Evolutionary conservation across 2,113 vertebrate species (phyloP).

Genomic region (Sitta europaea): DNA sequence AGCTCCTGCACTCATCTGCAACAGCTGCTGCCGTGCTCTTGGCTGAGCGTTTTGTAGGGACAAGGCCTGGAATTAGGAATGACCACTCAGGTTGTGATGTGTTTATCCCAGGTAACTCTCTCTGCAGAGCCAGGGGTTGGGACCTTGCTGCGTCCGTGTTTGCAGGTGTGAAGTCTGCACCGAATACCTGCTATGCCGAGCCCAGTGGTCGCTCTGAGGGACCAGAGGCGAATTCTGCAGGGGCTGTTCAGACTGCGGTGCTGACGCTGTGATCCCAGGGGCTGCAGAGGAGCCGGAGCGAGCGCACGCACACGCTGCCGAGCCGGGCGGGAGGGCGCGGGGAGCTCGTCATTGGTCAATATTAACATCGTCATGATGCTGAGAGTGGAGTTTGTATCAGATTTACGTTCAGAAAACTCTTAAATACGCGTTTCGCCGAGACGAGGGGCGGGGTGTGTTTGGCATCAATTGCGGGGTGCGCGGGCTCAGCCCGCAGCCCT

Average conservation of each 20-base stretch:
- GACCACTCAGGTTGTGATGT: fast-evolving
- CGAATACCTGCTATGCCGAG: fast-evolving
- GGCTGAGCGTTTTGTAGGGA: neutral
- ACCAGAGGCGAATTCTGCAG: neutral
- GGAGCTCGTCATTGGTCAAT: neutral
- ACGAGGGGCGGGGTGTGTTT: neutral
- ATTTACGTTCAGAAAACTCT: neutral
- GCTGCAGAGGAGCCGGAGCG: fast-evolving
- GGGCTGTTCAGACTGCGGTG: neutral
- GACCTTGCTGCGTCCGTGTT: fast-evolving
- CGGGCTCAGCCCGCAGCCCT: neutral
- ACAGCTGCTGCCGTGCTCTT: fast-evolving
- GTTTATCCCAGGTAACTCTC: fast-evolving
- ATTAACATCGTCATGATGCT: neutral
- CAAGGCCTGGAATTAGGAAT: neutral
- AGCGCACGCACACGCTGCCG: fast-evolving
- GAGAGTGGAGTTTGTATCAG: neutral
- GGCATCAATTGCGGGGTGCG: neutral
- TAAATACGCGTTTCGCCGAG: neutral
- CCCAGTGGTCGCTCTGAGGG: fast-evolving
- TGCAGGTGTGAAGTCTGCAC: neutral
- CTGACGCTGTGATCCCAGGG: neutral
- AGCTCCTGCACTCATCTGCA: neutral
- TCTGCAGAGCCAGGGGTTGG: neutral
- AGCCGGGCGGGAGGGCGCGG: neutral